Conservation (phyloP, 2,888 invertebrate species). For the Tetranychus truncatus region DNA sequence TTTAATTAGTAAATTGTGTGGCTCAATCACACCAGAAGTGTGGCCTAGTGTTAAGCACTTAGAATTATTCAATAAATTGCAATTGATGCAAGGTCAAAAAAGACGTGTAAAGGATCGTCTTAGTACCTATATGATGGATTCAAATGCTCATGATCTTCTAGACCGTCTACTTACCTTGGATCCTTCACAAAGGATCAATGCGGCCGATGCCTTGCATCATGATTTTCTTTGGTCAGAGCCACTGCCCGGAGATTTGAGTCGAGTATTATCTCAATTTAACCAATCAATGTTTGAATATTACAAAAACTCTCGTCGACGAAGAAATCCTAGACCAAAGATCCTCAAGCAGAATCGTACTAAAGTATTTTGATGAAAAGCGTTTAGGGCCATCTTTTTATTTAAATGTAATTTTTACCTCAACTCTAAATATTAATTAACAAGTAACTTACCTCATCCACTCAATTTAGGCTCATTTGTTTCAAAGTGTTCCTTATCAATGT, state of each 20-base stretch:
- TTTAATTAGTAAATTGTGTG: conserved; percentile 83
- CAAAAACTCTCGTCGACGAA: conserved; percentile 24
- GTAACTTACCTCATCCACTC: not conserved
- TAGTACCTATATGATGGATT: conserved; percentile 68
- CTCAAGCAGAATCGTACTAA: not conserved
- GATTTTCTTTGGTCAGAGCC: conserved; percentile 98
- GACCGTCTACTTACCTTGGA: conserved; percentile 78
- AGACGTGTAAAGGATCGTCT: conserved; percentile 36
- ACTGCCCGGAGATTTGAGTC: conserved; percentile 71
- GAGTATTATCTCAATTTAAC: conserved; percentile 51
- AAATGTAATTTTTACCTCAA: not conserved
- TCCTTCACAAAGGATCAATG: conserved; percentile 65
- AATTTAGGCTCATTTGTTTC: not conserved
- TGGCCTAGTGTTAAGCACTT: conserved; percentile 84
- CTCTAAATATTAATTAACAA: not conserved
- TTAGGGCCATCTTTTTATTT: not conserved
- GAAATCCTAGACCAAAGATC: conserved; percentile 41
- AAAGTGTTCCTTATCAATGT: not conserved
- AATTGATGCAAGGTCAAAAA: conserved; percentile 66
- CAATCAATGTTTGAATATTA: conserved; percentile 6
- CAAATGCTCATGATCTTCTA: conserved; percentile 73
- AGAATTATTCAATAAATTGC: conserved; percentile 69
- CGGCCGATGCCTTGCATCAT: conserved; percentile 82
- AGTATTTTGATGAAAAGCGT: not conserved
- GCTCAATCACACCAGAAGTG: conserved; percentile 68